Base-by-base conservation (phyloP, 2,113 vertebrate genomes). In the Pachyramphus minor region DNA sequence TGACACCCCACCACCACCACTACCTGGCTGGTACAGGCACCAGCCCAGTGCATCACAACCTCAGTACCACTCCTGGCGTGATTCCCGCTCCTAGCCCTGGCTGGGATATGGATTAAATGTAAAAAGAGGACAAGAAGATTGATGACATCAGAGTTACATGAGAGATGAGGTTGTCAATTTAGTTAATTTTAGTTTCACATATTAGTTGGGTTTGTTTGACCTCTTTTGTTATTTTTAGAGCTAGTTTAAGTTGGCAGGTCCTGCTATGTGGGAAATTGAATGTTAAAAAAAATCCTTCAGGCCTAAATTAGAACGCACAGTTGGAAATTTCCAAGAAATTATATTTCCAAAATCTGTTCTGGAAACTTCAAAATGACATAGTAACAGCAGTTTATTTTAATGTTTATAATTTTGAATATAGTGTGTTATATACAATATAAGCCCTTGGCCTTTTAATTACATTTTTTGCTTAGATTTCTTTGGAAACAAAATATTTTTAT, bases 251-350 rank as follows among this genome's bases (percentile, higher is more conserved):
- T 74, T 95, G 92, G 93, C 84, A 81, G 52, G 35, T 90, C 45
- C 55, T 59, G 55, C 33, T 88, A 41, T 56, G 59, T 56, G 79
- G 85, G 87, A 96, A 96, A 92, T 74, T 47, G 55, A 93, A 90
- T 12, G 30, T 62, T 93, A 49, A 81, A 94, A 90, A 39, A 66
- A 55, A 45, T 63, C 47, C 72, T 86, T 81, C 50, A 59, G 50
- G 53, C 27, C 60, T 80, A 83, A 86, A 94, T 90, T 93, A 93
- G 90, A 94, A 90, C 2, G 1, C 69, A 67, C 56, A 60, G 79
- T 67, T 86, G 93, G 93, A 96, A 96, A 88, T 89, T 95, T 92
- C 94, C 89, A 89, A 68, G 76, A 95, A 92, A 95, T 49, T 84
- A 0, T 60, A 75, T 89, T 92, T 95, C 93, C 89, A 90, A 88